A percentile compares a stretch with the other conserved stretches of the same genome.
Evolutionary conservation across 2,113 vertebrate species (phyloP).

Genomic region (Ursus arctos): DNA sequence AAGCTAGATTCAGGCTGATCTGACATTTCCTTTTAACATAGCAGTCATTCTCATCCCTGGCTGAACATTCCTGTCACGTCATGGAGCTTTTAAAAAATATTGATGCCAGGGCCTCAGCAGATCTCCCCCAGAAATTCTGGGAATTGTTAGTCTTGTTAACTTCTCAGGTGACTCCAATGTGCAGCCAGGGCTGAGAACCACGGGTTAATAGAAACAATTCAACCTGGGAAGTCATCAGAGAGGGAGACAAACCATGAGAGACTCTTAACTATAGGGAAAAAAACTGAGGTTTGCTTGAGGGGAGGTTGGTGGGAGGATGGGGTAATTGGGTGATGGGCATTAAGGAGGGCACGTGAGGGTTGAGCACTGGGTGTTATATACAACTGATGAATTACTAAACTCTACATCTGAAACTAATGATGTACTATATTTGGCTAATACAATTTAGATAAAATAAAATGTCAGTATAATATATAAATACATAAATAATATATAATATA

Average conservation of each 20-base stretch:
- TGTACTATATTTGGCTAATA: too few species aligned
- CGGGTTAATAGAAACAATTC: slow-evolving; percentile 45
- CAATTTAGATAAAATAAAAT: too few species aligned
- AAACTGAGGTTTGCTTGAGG: not conserved
- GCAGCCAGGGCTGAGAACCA: not conserved
- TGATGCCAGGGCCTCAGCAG: slow-evolving; percentile 30
- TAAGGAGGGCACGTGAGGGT: not conserved
- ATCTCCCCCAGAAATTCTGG: slow-evolving; percentile 9
- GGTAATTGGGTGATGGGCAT: not conserved
- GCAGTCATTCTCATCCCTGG: slow-evolving; percentile 36
- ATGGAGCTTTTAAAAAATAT: slow-evolving; percentile 62
- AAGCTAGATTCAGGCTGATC: slow-evolving; percentile 46
- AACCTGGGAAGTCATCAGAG: not conserved
- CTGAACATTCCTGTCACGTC: slow-evolving; percentile 43
- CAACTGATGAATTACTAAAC: not conserved
- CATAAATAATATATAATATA: too few species aligned
- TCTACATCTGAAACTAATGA: too few species aligned
- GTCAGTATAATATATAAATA: too few species aligned
- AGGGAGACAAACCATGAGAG: not conserved
- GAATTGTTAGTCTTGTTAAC: slow-evolving; percentile 58
- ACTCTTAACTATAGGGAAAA: not conserved
- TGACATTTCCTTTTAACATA: slow-evolving; percentile 59
- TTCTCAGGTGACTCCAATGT: slow-evolving; percentile 25
- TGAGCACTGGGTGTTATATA: not conserved
- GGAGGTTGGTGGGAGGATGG: not conserved